These are phyloP conservation scores for Orientallactaga bullata DNA, from an alignment of 2,113 vertebrate genomes.

Conservation along the genomic window DNA sequence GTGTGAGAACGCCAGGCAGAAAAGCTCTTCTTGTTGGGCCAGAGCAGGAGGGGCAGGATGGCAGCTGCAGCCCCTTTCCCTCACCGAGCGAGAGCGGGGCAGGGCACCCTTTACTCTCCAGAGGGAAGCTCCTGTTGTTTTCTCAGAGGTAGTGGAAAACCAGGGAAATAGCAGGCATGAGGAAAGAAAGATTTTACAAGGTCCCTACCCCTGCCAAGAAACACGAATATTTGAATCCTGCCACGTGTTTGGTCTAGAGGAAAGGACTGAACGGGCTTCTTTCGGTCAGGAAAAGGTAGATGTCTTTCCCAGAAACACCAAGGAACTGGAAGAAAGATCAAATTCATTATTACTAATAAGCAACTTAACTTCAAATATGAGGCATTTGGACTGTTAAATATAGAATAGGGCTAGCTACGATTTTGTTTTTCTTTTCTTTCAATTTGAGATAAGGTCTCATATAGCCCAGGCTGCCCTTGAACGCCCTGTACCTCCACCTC, in stretches of 20 bases:
- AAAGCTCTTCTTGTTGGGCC: slow-evolving; percentile 45
- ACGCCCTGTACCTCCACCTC: not conserved
- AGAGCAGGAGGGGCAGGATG: slow-evolving; percentile 1
- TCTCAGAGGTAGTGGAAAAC: slow-evolving; percentile 7
- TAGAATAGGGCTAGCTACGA: not conserved
- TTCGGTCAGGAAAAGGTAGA: not conserved
- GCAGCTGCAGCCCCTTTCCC: slow-evolving; percentile 13
- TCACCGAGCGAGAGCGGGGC: slow-evolving; percentile 44
- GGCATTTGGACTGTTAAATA: not conserved
- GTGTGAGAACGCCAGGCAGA: slow-evolving; percentile 48
- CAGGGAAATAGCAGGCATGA: not conserved
- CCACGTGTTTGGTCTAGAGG: not conserved
- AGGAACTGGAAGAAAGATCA: slow-evolving; percentile 31
- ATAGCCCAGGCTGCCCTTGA: not conserved
- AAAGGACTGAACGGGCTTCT: not conserved
- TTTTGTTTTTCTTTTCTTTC: slow-evolving; percentile 12
- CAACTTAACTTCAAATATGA: slow-evolving; percentile 22
- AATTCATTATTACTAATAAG: not conserved
- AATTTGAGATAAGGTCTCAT: not conserved
- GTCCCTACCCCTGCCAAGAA: not conserved
- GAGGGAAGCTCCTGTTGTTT: slow-evolving; percentile 54
- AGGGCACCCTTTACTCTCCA: not conserved
- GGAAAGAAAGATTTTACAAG: slow-evolving; percentile 4
- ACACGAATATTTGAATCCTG: slow-evolving; percentile 36
- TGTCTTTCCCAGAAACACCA: not conserved